A percentile compares a stretch with the other conserved stretches of the same genome.
Evolutionary conservation across 2,797 vertebrate species (phyloP).

Genomic region (Parambassis ranga): DNA sequence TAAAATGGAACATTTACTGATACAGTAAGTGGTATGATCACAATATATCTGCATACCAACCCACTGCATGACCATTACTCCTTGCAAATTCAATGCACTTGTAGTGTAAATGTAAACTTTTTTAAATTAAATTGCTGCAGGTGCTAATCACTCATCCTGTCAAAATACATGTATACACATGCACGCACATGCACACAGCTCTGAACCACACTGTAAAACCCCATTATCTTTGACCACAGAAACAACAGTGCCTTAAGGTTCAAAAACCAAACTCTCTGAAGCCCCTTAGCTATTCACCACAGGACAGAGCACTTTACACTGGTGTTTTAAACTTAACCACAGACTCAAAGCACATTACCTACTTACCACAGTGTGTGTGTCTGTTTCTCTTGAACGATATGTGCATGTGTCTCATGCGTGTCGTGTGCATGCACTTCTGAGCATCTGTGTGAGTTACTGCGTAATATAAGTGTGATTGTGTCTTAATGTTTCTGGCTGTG

Average conservation of each 20-base stretch:
- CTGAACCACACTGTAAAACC: constrained; percentile 64
- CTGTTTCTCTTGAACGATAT: neutral
- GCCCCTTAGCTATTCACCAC: constrained; percentile 71
- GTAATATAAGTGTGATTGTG: constrained; percentile 12
- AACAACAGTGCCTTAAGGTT: constrained; percentile 64
- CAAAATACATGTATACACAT: no score
- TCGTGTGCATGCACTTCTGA: constrained; percentile 19
- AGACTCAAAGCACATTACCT: constrained; percentile 65
- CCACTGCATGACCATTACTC: no score
- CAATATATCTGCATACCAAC: no score
- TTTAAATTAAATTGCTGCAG: no score
- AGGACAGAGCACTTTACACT: constrained; percentile 71
- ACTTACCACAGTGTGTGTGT: constrained; percentile 50
- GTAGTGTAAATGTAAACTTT: no score
- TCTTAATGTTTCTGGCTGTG: constrained; percentile 24
- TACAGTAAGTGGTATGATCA: no score
- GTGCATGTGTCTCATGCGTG: neutral
- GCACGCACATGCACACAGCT: constrained; percentile 29
- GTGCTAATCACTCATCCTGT: no score
- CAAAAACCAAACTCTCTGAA: constrained; percentile 70
- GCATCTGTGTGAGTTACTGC: constrained; percentile 18
- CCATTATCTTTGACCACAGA: constrained; percentile 75
- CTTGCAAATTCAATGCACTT: no score
- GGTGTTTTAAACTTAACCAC: constrained; percentile 73
- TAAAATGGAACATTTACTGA: neutral